Conservation (phyloP, 2,113 vertebrate species). For the Calidris pugnax region DNA sequence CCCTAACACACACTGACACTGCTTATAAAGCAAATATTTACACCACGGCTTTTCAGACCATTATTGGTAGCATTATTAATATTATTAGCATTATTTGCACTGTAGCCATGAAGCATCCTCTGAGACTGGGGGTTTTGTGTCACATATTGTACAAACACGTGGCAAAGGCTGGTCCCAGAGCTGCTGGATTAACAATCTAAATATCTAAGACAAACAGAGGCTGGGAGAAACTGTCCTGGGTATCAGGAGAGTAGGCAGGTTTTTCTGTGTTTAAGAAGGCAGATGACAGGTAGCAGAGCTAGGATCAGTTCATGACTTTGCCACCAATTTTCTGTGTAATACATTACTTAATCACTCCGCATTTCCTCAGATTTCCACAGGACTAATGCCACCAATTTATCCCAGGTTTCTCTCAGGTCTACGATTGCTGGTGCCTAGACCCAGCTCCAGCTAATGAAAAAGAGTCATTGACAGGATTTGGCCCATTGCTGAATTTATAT, state of each 20-base stretch:
- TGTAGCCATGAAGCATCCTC: background rate
- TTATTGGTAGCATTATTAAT: background rate
- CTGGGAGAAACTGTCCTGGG: background rate
- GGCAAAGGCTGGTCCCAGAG: fast-evolving
- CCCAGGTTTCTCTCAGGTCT: background rate
- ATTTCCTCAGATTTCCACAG: background rate
- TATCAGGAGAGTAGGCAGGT: background rate
- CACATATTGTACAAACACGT: background rate
- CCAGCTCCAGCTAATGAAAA: background rate
- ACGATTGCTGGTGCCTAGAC: background rate
- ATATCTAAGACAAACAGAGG: background rate
- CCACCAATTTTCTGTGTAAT: background rate
- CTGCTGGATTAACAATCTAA: background rate
- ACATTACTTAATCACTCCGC: background rate
- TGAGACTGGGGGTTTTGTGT: background rate
- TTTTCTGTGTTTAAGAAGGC: background rate
- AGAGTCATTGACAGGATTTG: background rate
- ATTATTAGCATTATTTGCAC: background rate
- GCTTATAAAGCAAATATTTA: conserved; percentile 15
- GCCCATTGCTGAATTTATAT: conserved; percentile 30
- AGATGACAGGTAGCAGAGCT: background rate
- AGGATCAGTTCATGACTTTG: background rate
- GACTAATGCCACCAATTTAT: background rate
- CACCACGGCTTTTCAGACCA: fast-evolving
- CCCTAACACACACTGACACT: background rate